Base-by-base conservation (phyloP, 1,140 invertebrate genomes). In the Drosophila nebulosa region DNA sequence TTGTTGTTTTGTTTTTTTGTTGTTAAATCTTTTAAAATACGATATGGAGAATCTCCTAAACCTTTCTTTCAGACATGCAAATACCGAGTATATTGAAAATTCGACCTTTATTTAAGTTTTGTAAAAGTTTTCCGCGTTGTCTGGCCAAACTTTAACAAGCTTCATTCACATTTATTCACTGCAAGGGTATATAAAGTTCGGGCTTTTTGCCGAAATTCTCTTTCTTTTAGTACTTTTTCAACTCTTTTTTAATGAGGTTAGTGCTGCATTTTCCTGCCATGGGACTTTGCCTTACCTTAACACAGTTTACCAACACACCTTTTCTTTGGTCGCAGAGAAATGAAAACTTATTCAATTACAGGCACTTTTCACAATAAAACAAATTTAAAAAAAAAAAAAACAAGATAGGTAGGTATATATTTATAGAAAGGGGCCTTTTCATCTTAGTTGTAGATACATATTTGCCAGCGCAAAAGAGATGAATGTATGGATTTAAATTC, bases 311-410 rank as follows among this genome's bases (percentile, higher is more conserved):
- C 55, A 69, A 53, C 73, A 52, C 18, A 52, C 32, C 21, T 24
- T 18, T 27, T 56, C 46, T 53, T 76, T 52, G 39, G 53, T 42
- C 27, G 50, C 57, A 75, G 63, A 77, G 79, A 81, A 85, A 85
- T 63, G 72, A 85, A 79, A 85, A 80, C 83, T 85, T 85, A 85
- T 85, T 85, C 80, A 85, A 85, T 85, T 85, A 85, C 77, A 65
- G 80, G 60, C 78, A 80, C 79, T 78, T 73, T 78, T 69, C 65
- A 84, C 71, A 74, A 84, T 62, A 39, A 35, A 73, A 65, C 57
- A 55, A 53, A 65, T 52, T 35, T 32, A 60, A 58, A 62, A 56
- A 46, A 64, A 59, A 61, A 50, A 64, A 27, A 27, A 30, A 30
- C 7, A 30, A 30, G 10, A 18, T 46, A 46, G 3, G 9, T 42